phyloP scores from a whole-genome alignment of 2,888 invertebrate genomes.

The Calephelis perditalis region DNA sequence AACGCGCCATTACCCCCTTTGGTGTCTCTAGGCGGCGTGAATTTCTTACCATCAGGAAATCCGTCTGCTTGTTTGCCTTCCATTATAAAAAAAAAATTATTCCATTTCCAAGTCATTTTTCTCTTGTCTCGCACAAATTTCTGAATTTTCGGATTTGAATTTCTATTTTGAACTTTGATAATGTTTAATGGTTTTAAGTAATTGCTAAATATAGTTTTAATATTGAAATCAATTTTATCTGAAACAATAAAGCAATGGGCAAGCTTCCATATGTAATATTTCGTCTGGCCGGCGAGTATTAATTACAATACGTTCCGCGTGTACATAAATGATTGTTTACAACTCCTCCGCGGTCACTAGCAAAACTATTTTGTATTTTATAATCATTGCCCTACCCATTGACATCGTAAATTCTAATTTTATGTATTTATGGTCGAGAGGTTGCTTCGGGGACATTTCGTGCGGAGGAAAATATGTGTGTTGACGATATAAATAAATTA shows the following conservation, averaged over 20 bases:
- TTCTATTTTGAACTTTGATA: too few species aligned
- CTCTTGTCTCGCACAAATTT: too few species aligned
- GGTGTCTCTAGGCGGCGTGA: too few species aligned
- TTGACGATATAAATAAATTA: background rate
- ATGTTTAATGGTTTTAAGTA: too few species aligned
- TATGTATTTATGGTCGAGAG: background rate
- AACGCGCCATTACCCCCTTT: too few species aligned
- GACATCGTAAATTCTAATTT: background rate
- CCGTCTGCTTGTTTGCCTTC: too few species aligned
- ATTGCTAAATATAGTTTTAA: background rate
- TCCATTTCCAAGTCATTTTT: too few species aligned
- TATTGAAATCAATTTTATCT: conserved; percentile 4
- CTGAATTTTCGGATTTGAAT: too few species aligned
- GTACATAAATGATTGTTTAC: conserved; percentile 25
- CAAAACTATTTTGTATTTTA: conserved; percentile 8
- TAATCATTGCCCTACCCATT: conserved; percentile 1
- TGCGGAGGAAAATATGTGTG: background rate
- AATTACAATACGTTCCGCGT: conserved; percentile 44
- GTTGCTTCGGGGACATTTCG: background rate
- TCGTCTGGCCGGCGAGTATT: conserved; percentile 38
- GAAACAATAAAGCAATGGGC: conserved; percentile 37
- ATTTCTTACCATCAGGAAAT: too few species aligned
- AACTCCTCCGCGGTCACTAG: conserved; percentile 14
- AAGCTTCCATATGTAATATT: conserved; percentile 48
- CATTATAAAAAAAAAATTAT: too few species aligned